These are phyloP conservation scores for Blastomussa wellsi DNA, from an alignment of 92 coral and sea anemone species.

Conservation along the genomic window DNA sequence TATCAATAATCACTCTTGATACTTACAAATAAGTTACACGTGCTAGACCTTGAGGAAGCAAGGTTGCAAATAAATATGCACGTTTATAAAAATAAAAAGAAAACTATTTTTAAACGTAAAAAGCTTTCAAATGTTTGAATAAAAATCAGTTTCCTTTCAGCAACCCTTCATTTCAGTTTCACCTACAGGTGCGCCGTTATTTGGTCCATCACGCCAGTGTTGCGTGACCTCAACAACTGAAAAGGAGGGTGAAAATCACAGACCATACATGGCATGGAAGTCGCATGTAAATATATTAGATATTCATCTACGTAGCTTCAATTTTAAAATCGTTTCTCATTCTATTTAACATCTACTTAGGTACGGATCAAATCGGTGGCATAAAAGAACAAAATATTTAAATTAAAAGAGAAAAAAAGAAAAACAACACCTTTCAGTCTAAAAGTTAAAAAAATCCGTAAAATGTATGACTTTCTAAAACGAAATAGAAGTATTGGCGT, in stretches of 20 bases:
- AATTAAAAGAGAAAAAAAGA: background rate
- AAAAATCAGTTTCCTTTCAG: slow-evolving; percentile 17
- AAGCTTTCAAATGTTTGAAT: background rate
- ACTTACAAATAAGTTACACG: slow-evolving; percentile 41
- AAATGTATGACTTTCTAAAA: background rate
- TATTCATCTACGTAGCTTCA: slow-evolving; percentile 14
- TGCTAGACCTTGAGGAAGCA: slow-evolving; percentile 38
- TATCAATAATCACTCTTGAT: slow-evolving; percentile 28
- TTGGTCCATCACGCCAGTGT: background rate
- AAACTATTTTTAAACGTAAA: slow-evolving; percentile 8
- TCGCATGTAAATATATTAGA: slow-evolving; percentile 25
- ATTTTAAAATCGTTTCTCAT: slow-evolving; percentile 5
- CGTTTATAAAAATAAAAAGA: slow-evolving; percentile 11
- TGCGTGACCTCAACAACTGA: background rate
- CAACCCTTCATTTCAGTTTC: background rate
- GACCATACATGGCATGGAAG: slow-evolving; percentile 22
- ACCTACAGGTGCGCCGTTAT: no score
- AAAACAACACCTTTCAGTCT: background rate
- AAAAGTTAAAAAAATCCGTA: background rate
- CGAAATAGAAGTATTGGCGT: background rate
- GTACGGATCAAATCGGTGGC: background rate
- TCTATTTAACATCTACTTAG: background rate
- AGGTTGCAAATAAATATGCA: slow-evolving; percentile 46
- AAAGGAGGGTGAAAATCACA: background rate
- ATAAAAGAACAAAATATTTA: slow-evolving; percentile 10